Base-by-base conservation (phyloP, 1,140 invertebrate species). In the Pogonognathellus flavescens region DNA sequence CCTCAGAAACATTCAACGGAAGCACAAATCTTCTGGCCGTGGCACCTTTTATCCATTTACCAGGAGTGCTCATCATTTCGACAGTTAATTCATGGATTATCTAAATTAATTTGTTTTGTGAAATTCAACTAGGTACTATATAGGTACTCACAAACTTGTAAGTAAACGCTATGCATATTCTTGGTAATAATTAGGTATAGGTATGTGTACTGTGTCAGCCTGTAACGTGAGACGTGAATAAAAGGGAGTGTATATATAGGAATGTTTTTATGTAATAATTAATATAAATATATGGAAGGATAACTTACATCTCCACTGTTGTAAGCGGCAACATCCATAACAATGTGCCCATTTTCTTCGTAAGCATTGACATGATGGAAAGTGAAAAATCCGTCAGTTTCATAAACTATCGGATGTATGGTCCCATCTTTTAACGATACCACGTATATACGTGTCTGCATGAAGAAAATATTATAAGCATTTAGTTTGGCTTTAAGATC, bases 311-410 rank as follows among this genome's bases (percentile, higher is more conserved):
- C 76, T n/a, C 49, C 88, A 85, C 83, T 80, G 25, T 88, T 83
- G 66, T 89, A 89, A 41, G 52, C 89, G 11, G 88, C 87, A 22
- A 90, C 84, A 76, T 90, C 89, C 7, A 89, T 83, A 53, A 89
- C 53, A 14, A 90, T 83, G 60, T 91, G 90, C 50, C 89, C 91
- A 83, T 92, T 90, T 18, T 91, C 90, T 90, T 93, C 93, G 88
- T 91, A 93, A 13, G 92, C 89, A 88, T 93, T 93, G 49, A 92
- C 90, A 81, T 91, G 91, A 89, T 93, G 93, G 89, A 93, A 93
- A 41, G 90, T 89, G 88, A 93, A 93, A 82, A 93, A 91, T 1
- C 91, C 87, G 3, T 91, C 88, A 8, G 90, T 87, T 31, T 91
- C 88, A 86, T 91, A 92, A n/a, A 89, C 89, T 3, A 88, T 87